Evolutionary conservation across 2,113 vertebrate species (phyloP).

Genomic region (Elgaria multicarinata): DNA sequence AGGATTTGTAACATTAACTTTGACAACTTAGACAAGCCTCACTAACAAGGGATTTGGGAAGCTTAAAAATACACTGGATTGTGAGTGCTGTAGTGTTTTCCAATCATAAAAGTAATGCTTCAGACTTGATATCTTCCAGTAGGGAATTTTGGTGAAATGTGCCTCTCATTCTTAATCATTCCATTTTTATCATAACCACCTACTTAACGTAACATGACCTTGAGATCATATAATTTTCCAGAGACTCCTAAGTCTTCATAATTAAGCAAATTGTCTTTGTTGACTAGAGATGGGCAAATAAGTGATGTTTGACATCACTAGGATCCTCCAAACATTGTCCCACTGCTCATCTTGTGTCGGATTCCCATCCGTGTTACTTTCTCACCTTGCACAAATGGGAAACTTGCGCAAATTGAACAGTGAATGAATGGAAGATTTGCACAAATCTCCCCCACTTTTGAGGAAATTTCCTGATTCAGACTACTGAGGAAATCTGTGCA

Average conservation of each 20-base stretch:
- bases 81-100: slow-evolving; percentile 42
- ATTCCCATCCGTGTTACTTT: too few species aligned
- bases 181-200: slow-evolving; percentile 23
- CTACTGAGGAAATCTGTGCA: too few species aligned
- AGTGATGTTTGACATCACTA: too few species aligned
- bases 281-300: not conserved
- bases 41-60: slow-evolving; percentile 50
- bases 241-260: too few species aligned
- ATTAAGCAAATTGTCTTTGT: not conserved
- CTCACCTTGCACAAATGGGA: too few species aligned
- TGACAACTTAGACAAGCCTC: slow-evolving; percentile 31
- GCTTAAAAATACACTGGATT: slow-evolving; percentile 44
- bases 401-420: too few species aligned
- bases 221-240: not conserved
- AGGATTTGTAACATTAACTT: slow-evolving; percentile 50
- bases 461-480: too few species aligned
- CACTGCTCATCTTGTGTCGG: too few species aligned
- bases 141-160: slow-evolving; percentile 37
- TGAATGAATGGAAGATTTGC: too few species aligned
- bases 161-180: slow-evolving; percentile 51
- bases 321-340: too few species aligned
- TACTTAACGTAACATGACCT: slow-evolving; percentile 36
- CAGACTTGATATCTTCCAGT: slow-evolving; percentile 46
- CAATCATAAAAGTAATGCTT: slow-evolving; percentile 58
- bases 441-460: too few species aligned